Conservation (phyloP, 2,888 invertebrate genomes). For the Calameuta filiformis region DNA sequence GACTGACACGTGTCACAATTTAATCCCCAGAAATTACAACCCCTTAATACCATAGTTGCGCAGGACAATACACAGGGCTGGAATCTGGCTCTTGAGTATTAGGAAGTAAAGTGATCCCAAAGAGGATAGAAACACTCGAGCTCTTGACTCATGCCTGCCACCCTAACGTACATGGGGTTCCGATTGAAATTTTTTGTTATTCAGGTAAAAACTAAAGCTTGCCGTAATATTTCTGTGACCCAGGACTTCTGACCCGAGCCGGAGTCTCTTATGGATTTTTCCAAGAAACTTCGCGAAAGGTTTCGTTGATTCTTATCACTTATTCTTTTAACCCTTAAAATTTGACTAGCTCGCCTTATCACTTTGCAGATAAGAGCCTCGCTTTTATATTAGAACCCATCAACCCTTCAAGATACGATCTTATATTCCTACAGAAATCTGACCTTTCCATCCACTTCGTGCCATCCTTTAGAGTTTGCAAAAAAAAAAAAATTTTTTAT, state of each 20-base stretch:
- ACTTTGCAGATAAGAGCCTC: background rate
- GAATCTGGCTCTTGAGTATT: background rate
- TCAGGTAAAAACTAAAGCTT: background rate
- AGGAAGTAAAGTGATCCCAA: background rate
- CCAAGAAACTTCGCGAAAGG: too few species aligned
- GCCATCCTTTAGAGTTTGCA: background rate
- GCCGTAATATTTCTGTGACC: background rate
- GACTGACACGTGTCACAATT: background rate
- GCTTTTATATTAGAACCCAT: background rate
- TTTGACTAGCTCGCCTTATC: background rate
- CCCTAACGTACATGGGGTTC: too few species aligned
- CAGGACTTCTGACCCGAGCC: background rate
- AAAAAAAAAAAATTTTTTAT: background rate
- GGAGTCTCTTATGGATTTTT: too few species aligned
- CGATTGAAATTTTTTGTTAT: background rate
- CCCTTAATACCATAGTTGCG: background rate
- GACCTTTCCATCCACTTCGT: background rate
- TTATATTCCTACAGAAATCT: background rate
- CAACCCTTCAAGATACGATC: background rate
- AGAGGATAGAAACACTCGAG: background rate
- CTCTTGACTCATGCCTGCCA: background rate
- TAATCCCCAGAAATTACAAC: background rate
- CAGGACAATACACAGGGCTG: background rate
- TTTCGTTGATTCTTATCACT: too few species aligned
- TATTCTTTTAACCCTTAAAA: background rate